Percentiles rank a stretch among this genome's conserved stretches.
These are phyloP conservation scores for Phyllotreta striolata DNA, from an alignment of 2,888 invertebrate species.

Conservation along the genomic window DNA sequence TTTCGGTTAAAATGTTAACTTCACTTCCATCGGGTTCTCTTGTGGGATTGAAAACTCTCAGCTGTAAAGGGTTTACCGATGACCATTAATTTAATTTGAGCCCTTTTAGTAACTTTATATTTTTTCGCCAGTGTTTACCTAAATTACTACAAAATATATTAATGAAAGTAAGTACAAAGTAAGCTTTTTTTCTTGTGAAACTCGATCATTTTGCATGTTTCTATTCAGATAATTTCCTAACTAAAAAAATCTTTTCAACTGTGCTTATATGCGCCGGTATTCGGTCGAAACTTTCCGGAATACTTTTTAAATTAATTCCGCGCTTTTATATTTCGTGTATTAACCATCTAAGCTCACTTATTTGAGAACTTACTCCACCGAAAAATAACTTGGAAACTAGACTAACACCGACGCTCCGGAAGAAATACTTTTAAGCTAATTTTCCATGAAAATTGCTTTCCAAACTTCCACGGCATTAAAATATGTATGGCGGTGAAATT, in stretches of 20 bases:
- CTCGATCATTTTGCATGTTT: not conserved
- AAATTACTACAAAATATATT: too few species aligned
- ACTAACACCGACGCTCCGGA: slow-evolving; percentile 20
- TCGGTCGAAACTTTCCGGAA: slow-evolving; percentile 31
- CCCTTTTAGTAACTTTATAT: too few species aligned
- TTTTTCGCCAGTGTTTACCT: too few species aligned
- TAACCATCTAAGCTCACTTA: slow-evolving; percentile 30
- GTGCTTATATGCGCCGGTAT: slow-evolving; percentile 20
- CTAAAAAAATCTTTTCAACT: slow-evolving; percentile 25
- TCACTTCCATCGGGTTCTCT: not conserved
- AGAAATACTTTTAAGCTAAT: slow-evolving; percentile 27
- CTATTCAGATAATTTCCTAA: slow-evolving; percentile 19
- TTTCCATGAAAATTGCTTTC: slow-evolving; percentile 33
- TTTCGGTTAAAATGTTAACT: slow-evolving; percentile 28
- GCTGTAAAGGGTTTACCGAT: too few species aligned
- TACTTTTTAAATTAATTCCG: slow-evolving; percentile 31
- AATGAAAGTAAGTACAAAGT: too few species aligned
- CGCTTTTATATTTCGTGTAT: slow-evolving; percentile 31
- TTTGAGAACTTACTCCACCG: slow-evolving; percentile 26
- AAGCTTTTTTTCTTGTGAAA: too few species aligned
- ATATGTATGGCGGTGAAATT: slow-evolving; percentile 6
- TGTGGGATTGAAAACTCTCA: too few species aligned
- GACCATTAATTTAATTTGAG: too few species aligned
- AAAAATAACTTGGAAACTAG: slow-evolving; percentile 36
- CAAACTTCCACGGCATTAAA: slow-evolving; percentile 15